A percentile compares a stretch with the other conserved stretches of the same genome.
Evolutionary conservation across 2,113 vertebrate species (phyloP).

Genomic region (Crotalus viridis): DNA sequence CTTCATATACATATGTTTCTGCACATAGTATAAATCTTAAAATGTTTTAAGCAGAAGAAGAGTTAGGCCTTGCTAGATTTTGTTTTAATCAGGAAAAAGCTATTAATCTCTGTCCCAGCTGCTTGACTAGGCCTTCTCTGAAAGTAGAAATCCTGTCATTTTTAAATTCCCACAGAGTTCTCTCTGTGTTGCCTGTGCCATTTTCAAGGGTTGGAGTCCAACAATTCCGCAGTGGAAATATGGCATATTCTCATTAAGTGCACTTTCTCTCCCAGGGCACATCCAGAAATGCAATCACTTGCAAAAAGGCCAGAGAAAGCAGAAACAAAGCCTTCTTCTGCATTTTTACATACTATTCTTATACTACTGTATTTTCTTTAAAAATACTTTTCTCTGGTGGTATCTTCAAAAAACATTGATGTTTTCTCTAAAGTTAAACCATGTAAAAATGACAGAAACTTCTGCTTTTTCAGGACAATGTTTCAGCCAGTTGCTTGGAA

Average conservation of each 20-base stretch:
- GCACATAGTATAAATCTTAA: not conserved
- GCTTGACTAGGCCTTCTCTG: not conserved
- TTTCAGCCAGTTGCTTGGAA: conserved; percentile 51
- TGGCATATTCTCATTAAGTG: not conserved
- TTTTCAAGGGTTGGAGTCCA: not conserved
- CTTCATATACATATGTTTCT: not conserved
- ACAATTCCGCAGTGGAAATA: not conserved
- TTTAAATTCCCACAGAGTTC: not conserved
- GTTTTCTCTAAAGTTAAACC: not conserved
- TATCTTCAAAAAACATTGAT: not conserved
- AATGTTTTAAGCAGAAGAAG: not conserved
- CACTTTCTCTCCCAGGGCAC: not conserved
- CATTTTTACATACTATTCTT: fast-evolving
- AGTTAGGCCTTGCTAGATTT: not conserved
- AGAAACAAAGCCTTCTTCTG: fast-evolving
- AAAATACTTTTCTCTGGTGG: not conserved
- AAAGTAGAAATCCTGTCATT: not conserved
- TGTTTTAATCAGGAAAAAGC: not conserved
- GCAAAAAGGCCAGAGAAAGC: not conserved
- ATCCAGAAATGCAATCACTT: not conserved
- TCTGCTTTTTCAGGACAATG: conserved; percentile 46
- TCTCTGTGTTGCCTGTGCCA: fast-evolving
- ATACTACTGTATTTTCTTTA: fast-evolving
- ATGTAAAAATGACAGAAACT: not conserved
- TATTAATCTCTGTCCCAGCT: not conserved